Evolutionary conservation across 2,113 vertebrate genomes (phyloP).

Genomic region (Sceloporus undulatus): DNA sequence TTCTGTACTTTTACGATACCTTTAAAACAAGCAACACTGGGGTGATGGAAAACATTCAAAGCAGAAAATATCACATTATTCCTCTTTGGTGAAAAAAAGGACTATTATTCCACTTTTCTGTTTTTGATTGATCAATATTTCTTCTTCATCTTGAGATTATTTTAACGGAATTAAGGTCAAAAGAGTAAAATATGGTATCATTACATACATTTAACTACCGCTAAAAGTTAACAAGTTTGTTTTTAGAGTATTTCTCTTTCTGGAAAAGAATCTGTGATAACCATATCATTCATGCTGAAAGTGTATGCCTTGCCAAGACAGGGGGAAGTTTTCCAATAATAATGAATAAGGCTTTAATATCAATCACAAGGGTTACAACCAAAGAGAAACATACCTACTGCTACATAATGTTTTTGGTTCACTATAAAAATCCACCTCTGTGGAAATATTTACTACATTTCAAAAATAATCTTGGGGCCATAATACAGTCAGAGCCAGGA

Average conservation of each 20-base stretch:
- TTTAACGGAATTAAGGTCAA: not conserved
- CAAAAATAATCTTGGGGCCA: not conserved
- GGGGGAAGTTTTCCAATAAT: not conserved
- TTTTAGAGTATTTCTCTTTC: not conserved
- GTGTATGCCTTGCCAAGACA: not conserved
- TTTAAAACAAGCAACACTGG: not conserved
- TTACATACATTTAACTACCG: not conserved
- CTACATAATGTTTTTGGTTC: constrained; percentile 20
- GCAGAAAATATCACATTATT: not conserved
- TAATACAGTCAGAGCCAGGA: constrained; percentile 1
- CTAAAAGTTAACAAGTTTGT: not conserved
- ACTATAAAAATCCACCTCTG: constrained; percentile 14
- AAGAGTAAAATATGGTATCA: not conserved
- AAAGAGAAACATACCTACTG: not conserved
- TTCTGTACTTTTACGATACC: not conserved
- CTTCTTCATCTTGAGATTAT: not conserved
- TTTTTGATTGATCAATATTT: not conserved
- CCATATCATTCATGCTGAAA: not conserved
- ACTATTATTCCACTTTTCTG: not conserved
- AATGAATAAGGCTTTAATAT: constrained; percentile 31
- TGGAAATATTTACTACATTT: constrained; percentile 11
- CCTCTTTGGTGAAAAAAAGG: not conserved
- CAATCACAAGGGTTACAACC: not conserved
- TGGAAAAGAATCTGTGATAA: not conserved
- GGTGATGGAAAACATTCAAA: not conserved